phyloP scores from a whole-genome alignment of 2,888 invertebrate species.

The Limnephilus marmoratus region DNA sequence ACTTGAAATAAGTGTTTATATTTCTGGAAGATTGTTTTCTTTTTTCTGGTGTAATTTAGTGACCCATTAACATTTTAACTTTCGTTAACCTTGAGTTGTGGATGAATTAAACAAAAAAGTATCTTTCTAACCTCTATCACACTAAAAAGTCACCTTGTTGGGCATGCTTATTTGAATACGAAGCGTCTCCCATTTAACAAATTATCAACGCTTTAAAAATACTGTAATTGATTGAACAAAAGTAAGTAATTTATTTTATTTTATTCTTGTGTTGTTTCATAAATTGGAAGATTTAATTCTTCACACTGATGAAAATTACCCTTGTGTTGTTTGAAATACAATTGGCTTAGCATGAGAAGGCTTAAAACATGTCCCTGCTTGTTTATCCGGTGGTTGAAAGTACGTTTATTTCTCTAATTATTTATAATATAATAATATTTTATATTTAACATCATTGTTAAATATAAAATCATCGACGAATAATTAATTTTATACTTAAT shows the following conservation, averaged over 20 bases:
- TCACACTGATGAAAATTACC: not conserved
- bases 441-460: no score
- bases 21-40: not conserved
- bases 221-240: not conserved
- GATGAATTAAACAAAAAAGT: not conserved
- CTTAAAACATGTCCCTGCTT: not conserved
- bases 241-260: not conserved
- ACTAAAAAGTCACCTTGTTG: not conserved
- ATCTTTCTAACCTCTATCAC: constrained; percentile 7
- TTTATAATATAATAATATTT: not conserved
- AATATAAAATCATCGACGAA: not conserved
- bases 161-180: not conserved
- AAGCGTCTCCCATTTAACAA: not conserved
- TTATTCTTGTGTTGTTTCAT: not conserved
- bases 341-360: constrained; percentile 11
- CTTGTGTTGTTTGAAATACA: not conserved
- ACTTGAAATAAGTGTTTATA: constrained; percentile 13
- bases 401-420: not conserved
- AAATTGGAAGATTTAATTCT: not conserved
- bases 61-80: not conserved
- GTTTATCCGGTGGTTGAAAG: constrained; percentile 2
- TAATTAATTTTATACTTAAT: not conserved
- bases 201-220: not conserved
- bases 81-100: constrained; percentile 2
- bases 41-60: not conserved